phyloP scores from a whole-genome alignment of 2,797 vertebrate genomes.

The Sebastes kiyomatsui region DNA sequence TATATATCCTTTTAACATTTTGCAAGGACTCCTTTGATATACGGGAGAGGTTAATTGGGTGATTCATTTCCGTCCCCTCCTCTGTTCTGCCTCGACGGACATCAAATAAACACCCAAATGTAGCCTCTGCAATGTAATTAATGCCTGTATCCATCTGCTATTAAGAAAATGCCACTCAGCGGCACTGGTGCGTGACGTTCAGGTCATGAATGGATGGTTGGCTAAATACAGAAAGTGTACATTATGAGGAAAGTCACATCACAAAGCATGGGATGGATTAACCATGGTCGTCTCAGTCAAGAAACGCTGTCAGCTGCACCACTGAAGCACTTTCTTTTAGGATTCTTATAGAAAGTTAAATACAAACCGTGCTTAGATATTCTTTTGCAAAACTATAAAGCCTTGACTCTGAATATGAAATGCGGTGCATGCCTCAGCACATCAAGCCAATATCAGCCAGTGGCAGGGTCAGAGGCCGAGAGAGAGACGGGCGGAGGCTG shows the following conservation, averaged over 20 bases:
- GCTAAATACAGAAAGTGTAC: slow-evolving; percentile 48
- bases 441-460: slow-evolving; percentile 41
- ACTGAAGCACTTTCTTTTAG: not conserved
- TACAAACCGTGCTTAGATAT: slow-evolving; percentile 2
- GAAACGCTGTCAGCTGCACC: not conserved
- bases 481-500: slow-evolving; percentile 26
- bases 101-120: slow-evolving; percentile 68
- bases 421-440: slow-evolving; percentile 46
- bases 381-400: slow-evolving; percentile 12
- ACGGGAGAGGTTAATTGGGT: slow-evolving; percentile 64
- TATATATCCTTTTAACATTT: slow-evolving; percentile 11
- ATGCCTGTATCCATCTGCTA: slow-evolving; percentile 68
- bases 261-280: slow-evolving; percentile 10
- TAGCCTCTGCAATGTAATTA: slow-evolving; percentile 69
- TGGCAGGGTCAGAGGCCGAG: slow-evolving; percentile 51
- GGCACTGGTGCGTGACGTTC: slow-evolving; percentile 48
- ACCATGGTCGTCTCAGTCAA: not conserved
- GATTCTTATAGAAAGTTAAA: slow-evolving; percentile 17
- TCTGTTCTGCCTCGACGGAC: slow-evolving; percentile 59
- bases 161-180: slow-evolving; percentile 69
- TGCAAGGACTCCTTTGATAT: slow-evolving; percentile 27
- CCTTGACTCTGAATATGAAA: slow-evolving; percentile 44
- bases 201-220: slow-evolving; percentile 48
- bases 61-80: slow-evolving; percentile 52
- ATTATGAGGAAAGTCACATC: slow-evolving; percentile 8